Conservation (phyloP, 2,113 vertebrate genomes). For the Percina caprodes region DNA sequence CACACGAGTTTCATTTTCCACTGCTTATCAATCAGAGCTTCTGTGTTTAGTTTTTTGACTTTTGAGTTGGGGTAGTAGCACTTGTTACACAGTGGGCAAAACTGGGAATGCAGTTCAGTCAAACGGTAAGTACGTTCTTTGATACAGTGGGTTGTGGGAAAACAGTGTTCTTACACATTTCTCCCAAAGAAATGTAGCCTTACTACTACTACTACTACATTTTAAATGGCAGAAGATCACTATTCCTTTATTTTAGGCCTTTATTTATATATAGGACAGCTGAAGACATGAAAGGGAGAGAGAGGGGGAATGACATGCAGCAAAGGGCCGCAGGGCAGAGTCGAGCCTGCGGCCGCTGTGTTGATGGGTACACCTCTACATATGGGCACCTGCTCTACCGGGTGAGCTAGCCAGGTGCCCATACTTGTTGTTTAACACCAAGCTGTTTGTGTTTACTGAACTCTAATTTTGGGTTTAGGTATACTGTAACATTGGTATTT, state of each 20-base stretch:
- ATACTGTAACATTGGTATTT: not conserved
- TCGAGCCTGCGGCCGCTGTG: no score
- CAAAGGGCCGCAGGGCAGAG: no score
- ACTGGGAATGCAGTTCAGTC: not conserved
- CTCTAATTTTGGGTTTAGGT: not conserved
- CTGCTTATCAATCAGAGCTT: slow-evolving; percentile 47
- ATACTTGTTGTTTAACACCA: not conserved
- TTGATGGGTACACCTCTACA: no score
- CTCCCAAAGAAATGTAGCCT: not conserved
- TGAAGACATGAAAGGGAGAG: no score
- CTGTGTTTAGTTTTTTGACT: slow-evolving; percentile 13
- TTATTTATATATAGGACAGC: no score
- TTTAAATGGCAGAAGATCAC: not conserved
- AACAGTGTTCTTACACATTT: not conserved
- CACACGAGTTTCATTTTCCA: slow-evolving; percentile 63
- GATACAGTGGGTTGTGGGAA: not conserved
- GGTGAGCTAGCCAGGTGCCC: no score
- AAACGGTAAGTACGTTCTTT: not conserved
- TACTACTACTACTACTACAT: not conserved
- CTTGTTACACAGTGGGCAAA: not conserved
- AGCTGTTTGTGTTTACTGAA: not conserved
- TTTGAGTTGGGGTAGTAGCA: not conserved
- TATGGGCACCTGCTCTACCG: no score
- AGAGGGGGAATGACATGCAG: no score
- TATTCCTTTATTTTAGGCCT: not conserved